Evolutionary conservation across 2,113 vertebrate species (phyloP).

Genomic region (Vicugna pacos): DNA sequence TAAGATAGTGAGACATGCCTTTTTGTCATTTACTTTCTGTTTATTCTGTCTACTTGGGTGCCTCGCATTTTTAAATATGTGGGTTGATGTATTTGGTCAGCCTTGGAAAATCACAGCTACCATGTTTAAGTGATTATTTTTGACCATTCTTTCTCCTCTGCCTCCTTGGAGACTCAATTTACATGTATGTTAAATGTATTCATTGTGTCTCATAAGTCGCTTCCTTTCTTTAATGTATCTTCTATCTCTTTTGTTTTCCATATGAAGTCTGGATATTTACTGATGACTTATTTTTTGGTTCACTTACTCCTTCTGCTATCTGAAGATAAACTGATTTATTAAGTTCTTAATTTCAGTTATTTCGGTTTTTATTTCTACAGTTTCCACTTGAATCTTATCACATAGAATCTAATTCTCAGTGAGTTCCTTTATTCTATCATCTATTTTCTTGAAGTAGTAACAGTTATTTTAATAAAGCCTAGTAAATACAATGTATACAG

Average conservation of each 20-base stretch:
- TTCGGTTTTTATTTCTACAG: background rate
- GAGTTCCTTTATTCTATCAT: background rate
- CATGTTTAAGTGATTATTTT: background rate
- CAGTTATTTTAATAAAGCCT: background rate
- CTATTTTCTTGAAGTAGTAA: background rate
- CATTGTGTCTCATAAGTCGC: background rate
- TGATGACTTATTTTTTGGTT: background rate
- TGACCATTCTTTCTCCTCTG: background rate
- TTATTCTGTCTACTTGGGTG: background rate
- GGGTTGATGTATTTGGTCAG: background rate
- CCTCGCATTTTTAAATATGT: background rate
- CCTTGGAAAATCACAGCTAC: background rate
- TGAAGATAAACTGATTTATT: background rate
- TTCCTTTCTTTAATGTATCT: background rate
- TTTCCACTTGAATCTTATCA: background rate
- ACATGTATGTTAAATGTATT: background rate
- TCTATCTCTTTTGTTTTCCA: background rate
- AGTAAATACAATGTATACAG: background rate
- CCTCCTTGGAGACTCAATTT: background rate
- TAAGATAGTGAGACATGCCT: background rate
- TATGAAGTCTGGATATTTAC: background rate
- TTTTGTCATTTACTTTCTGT: background rate
- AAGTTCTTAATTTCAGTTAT: background rate
- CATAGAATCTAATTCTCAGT: background rate
- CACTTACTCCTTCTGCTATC: background rate